Evolutionary conservation across 2,888 invertebrate genomes (phyloP).

Genomic region (Zygothrica quintamaculata): DNA sequence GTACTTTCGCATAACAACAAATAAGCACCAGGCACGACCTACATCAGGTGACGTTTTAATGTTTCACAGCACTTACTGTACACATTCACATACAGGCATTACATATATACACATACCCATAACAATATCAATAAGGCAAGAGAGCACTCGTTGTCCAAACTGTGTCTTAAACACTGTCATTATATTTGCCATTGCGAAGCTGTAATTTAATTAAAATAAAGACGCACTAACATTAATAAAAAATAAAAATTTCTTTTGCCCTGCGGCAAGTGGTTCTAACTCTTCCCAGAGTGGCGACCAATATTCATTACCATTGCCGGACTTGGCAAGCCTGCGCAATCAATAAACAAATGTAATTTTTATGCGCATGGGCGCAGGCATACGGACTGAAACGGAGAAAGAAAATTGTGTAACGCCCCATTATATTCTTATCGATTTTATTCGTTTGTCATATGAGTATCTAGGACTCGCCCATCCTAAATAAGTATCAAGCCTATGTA

Average conservation of each 20-base stretch:
- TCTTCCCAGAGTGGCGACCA: slow-evolving; percentile 12
- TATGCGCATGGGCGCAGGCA: slow-evolving; percentile 26
- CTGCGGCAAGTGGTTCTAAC: slow-evolving; percentile 23
- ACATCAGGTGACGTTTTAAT: slow-evolving; percentile 82
- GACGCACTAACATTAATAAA: slow-evolving; percentile 56
- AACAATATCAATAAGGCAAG: slow-evolving; percentile 62
- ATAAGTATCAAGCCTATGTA: slow-evolving; percentile 15
- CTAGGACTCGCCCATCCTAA: neutral
- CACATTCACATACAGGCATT: slow-evolving; percentile 20
- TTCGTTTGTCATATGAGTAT: slow-evolving; percentile 21
- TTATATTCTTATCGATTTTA: slow-evolving; percentile 33
- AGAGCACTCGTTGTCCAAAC: slow-evolving; percentile 30
- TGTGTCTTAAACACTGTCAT: slow-evolving; percentile 59
- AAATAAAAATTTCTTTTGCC: slow-evolving; percentile 19
- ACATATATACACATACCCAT: slow-evolving; percentile 24
- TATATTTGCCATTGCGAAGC: slow-evolving; percentile 46
- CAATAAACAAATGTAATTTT: slow-evolving; percentile 32
- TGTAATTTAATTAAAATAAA: slow-evolving; percentile 76
- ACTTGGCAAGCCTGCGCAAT: slow-evolving; percentile 7
- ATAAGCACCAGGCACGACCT: slow-evolving; percentile 87
- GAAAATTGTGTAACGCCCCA: slow-evolving; percentile 18
- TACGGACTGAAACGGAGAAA: neutral
- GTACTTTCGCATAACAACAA: slow-evolving; percentile 85
- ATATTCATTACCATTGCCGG: slow-evolving; percentile 32
- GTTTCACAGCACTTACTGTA: slow-evolving; percentile 53